Base-by-base conservation (phyloP, 35 echinoderm and acorn worm species). In the Patiria miniata region DNA sequence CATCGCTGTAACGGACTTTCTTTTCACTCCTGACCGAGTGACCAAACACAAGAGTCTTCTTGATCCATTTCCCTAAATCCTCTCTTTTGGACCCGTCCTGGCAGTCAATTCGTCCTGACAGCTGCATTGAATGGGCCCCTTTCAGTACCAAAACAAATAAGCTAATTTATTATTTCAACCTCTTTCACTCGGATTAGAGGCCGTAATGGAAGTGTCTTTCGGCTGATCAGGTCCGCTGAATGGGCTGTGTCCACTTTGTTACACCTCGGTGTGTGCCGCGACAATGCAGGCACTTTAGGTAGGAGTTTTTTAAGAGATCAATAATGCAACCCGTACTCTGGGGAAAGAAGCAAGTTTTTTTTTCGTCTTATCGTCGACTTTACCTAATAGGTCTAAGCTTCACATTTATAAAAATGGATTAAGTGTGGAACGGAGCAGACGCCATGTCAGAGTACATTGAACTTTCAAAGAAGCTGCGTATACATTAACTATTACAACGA, bases 131-230 rank as follows among this genome's bases (percentile, higher is more conserved):
- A 73, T 32, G 65, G 65, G 65, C 26, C 65, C 42, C 34, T 28
- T 73, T 73, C 65, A 73, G 23, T 30, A 23, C 10, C 65, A 73
- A 73, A 73, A 73, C 65, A 73, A 73, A 73, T 73, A 73, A 30
- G 65, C 65, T 73, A 73, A 73, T 73, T 73, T 73, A 73, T 73
- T 73, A 73, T 73, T 73, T 73, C 65, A 73, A 23, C 65, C 34
- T 34, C 15, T 73, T 73, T 73, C 26, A 73, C 26, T 23, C 26
- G 65, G 65, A 73, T 73, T 32, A 73, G 65, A 30, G 26, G 23
- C 15, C 14, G 65, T 73, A 16, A 15, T 73, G 65, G 65, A 73
- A 73, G 34, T 36, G 23, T 73, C 14, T 73, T 34, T 14, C 26
- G 65, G 29, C 19, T 36, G 65, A 73, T 73, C 65, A 73, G 26